phyloP scores from a whole-genome alignment of 2,797 vertebrate species.

The Xenops minutus region DNA sequence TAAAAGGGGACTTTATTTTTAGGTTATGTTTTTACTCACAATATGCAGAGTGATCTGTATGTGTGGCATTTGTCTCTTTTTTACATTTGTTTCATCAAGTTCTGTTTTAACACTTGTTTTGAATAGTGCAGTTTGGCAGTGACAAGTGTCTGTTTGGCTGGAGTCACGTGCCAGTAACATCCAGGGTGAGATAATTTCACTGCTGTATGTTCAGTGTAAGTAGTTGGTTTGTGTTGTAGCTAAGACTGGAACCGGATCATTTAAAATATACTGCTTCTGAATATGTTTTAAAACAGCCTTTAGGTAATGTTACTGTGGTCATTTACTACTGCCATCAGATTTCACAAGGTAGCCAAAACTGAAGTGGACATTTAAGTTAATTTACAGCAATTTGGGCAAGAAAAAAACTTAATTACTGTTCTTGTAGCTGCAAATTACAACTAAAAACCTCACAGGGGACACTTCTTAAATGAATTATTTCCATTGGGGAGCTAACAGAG shows the following conservation, averaged over 20 bases:
- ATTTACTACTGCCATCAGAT: not conserved
- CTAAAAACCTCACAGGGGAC: not conserved
- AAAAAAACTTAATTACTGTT: not conserved
- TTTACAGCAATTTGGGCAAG: not conserved
- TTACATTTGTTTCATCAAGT: not conserved
- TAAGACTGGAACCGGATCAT: not conserved
- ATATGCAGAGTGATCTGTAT: not conserved
- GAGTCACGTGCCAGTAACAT: not conserved
- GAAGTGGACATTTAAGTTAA: not conserved
- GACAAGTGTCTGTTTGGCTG: not conserved
- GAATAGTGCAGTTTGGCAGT: not conserved
- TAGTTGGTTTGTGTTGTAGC: not conserved
- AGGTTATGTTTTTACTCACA: conserved; percentile 5
- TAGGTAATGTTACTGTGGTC: not conserved
- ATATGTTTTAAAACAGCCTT: not conserved
- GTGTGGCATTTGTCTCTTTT: not conserved
- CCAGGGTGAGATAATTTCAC: not conserved
- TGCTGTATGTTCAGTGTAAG: not conserved
- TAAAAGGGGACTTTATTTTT: conserved; percentile 48
- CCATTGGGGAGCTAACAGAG: not conserved
- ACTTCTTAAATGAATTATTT: not conserved
- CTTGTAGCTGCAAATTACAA: not conserved
- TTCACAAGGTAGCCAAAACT: not conserved
- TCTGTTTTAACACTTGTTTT: not conserved
- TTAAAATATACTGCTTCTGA: not conserved